Conservation (phyloP, 2,113 vertebrate genomes). For the Setophaga kirtlandii region DNA sequence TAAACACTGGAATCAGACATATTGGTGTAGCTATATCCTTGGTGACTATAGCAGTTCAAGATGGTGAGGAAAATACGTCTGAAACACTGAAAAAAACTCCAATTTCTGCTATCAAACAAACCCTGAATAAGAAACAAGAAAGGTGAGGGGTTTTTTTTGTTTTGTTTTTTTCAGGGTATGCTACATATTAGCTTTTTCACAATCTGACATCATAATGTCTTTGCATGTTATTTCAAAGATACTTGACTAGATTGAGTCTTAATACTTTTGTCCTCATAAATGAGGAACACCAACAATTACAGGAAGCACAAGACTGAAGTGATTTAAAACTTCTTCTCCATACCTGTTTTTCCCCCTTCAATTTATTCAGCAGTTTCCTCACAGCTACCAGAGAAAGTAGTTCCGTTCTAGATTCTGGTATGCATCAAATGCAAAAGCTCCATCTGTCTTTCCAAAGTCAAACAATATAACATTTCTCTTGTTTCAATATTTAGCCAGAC, state of each 20-base stretch:
- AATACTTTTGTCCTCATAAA: not conserved
- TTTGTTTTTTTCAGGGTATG: not conserved
- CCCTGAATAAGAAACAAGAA: not conserved
- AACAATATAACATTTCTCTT: not conserved
- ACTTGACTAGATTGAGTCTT: not conserved
- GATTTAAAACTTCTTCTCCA: not conserved
- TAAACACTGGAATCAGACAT: not conserved
- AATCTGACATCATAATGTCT: not conserved
- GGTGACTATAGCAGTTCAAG: not conserved
- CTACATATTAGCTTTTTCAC: not conserved
- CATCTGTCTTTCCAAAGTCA: not conserved
- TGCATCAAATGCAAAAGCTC: not conserved
- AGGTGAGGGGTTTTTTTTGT: rapidly evolving
- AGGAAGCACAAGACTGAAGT: not conserved
- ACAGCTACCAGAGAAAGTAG: not conserved
- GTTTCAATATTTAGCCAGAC: not conserved
- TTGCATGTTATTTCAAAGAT: not conserved
- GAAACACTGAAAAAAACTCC: not conserved
- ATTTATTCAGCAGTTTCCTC: not conserved
- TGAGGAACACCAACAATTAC: not conserved
- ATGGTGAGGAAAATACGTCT: not conserved
- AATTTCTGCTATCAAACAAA: not conserved
- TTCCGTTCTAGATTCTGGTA: not conserved
- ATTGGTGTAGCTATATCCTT: not conserved
- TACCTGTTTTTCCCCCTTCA: not conserved